Evolutionary conservation across 2,797 vertebrate genomes (phyloP).

Genomic region (Phaenicophaeus curvirostris): DNA sequence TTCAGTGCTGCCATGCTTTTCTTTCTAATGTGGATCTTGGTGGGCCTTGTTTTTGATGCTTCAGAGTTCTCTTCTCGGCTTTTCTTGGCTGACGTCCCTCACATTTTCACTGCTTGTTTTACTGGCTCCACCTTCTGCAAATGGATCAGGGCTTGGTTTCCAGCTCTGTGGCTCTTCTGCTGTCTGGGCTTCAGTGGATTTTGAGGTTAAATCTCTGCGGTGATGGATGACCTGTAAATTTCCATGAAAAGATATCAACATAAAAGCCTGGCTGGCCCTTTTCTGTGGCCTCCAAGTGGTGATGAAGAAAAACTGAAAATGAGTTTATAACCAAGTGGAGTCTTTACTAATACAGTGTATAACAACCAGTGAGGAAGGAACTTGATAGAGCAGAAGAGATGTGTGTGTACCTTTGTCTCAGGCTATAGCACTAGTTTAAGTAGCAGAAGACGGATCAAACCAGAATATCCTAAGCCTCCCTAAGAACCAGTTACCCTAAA

Average conservation of each 20-base stretch:
- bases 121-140: background rate
- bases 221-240: background rate
- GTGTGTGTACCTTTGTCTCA: background rate
- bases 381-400: background rate
- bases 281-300: background rate
- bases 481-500: conserved; percentile 9
- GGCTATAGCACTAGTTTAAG: background rate
- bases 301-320: background rate
- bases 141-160: background rate
- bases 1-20: background rate
- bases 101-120: background rate
- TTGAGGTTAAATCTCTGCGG: background rate
- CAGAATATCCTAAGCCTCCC: background rate
- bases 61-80: background rate
- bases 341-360: background rate
- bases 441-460: conserved; percentile 10
- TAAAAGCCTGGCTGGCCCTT: background rate
- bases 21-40: background rate
- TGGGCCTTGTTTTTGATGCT: background rate
- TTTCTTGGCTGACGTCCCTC: background rate
- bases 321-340: background rate
- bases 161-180: background rate
- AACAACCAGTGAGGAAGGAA: background rate
- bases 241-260: background rate
- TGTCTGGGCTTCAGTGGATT: background rate